These are phyloP conservation scores for Meleagris gallopavo DNA, from an alignment of 2,113 vertebrate genomes.

Conservation along the genomic window DNA sequence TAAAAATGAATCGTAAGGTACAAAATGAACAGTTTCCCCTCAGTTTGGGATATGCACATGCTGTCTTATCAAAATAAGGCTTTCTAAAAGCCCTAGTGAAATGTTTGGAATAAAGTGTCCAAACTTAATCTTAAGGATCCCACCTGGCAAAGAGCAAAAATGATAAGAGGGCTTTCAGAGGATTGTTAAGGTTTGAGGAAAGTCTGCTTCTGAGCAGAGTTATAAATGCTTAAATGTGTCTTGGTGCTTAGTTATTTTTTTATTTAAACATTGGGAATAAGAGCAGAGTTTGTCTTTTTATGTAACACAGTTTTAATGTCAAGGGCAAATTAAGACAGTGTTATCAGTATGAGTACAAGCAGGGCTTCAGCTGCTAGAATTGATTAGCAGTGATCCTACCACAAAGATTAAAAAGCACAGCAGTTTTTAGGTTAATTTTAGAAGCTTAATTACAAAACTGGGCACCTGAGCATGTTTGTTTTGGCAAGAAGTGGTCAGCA, in stretches of 20 bases:
- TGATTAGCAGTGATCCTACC: slow-evolving; percentile 5
- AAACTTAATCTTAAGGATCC: not conserved
- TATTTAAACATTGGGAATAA: not conserved
- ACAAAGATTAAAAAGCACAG: slow-evolving; percentile 29
- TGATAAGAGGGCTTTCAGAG: not conserved
- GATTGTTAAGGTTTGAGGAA: not conserved
- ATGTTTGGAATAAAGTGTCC: not conserved
- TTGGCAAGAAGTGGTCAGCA: slow-evolving; percentile 41
- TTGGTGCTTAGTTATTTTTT: not conserved
- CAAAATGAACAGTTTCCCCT: not conserved
- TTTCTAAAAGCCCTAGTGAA: not conserved
- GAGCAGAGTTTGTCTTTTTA: not conserved
- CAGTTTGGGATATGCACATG: not conserved
- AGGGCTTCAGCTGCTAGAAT: slow-evolving; percentile 37
- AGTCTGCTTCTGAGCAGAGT: not conserved
- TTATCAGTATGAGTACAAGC: slow-evolving; percentile 45
- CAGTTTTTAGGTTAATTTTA: slow-evolving; percentile 56
- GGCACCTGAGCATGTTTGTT: slow-evolving; percentile 22
- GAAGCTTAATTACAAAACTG: slow-evolving; percentile 62
- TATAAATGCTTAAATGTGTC: not conserved
- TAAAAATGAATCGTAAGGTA: not conserved
- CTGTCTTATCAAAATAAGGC: not conserved
- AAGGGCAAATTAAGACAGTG: slow-evolving; percentile 27
- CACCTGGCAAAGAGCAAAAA: not conserved
- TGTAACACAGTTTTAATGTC: not conserved